Base-by-base conservation (phyloP, 2,113 vertebrate species). In the Centrocercus urophasianus region DNA sequence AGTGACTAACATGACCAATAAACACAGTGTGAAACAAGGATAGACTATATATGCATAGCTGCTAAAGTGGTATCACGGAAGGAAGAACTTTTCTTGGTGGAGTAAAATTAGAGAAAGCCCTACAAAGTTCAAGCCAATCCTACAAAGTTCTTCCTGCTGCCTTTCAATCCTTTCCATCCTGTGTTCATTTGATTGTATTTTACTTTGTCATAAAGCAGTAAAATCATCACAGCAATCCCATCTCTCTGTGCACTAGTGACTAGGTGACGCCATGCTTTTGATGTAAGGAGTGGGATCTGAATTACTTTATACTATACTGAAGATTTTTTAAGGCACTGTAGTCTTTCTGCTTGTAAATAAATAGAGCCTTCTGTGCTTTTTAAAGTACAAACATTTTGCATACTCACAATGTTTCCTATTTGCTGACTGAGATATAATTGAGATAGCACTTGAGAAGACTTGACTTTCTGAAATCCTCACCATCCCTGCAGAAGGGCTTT, bases 331-430 rank as follows among this genome's bases (percentile, higher is more conserved):
- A 80, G 71, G 54, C 45, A 71, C 10, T 10, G 6, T 38, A 21
- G 16, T 80, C 90, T 93, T 91, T 64, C 57, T 64, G 38, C 56
- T 80, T 38, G 48, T 73, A 91, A 90, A 75, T 77, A 93, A 73
- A 89, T 82, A 78, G 6, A 72, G 7, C 3, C 1, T 66, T 82
- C 61, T 45, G 45, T 54, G 28, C 19, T 92, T 91, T 83, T 70
- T 38, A 85, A 75, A 75, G n/a, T 69, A 52, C 18, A 38, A 50
- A 71, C 22, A 38, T 91, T 84, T 96, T 85, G 42, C 47, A 63
- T 9, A 18, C 13, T 90, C 25, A 25, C 8, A 52, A 8, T 73
- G 56, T 47, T 79, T 91, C 24, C 81, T 72, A 22, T 30, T 77
- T 71, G 10, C 57, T 87, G 60, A 25, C 66, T 50, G 70, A 95